These are phyloP conservation scores for Scleropages formosus DNA, from an alignment of 2,797 vertebrate genomes.

Conservation along the genomic window DNA sequence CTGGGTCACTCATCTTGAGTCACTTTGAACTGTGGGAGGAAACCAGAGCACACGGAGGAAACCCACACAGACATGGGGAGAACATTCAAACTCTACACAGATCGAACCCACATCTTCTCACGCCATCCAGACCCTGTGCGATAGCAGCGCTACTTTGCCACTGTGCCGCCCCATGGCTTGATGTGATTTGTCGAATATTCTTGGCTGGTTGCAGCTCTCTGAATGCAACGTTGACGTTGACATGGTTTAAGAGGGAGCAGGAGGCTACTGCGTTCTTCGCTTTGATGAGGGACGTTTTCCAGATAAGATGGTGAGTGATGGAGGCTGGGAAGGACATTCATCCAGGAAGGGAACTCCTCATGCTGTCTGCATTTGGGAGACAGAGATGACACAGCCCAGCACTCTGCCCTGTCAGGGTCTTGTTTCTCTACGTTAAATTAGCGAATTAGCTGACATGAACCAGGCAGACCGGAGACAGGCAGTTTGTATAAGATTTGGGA, in stretches of 20 bases:
- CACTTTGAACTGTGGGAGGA: no score
- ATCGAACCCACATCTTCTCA: no score
- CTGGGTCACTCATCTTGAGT: no score
- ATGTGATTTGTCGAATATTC: no score
- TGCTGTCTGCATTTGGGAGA: slow-evolving; percentile 19
- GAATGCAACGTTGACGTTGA: no score
- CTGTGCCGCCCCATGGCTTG: no score
- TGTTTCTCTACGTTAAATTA: not conserved
- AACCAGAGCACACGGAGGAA: no score
- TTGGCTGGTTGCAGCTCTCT: no score
- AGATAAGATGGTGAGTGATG: slow-evolving; percentile 27
- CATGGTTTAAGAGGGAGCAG: not conserved
- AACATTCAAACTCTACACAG: no score
- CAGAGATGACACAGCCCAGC: slow-evolving; percentile 20
- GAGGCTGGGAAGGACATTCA: slow-evolving; percentile 18
- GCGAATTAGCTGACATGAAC: slow-evolving; percentile 21
- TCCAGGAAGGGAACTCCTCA: slow-evolving; percentile 28
- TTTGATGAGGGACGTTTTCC: not conserved
- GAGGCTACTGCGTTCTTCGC: not conserved
- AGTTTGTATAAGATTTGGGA: slow-evolving; percentile 38
- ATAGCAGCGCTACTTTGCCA: no score
- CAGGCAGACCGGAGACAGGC: slow-evolving; percentile 30
- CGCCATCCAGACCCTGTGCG: no score
- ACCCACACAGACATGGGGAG: no score
- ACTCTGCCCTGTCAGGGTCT: not conserved